Conservation (phyloP, 2,797 vertebrate species). For the Merluccius polli region DNA sequence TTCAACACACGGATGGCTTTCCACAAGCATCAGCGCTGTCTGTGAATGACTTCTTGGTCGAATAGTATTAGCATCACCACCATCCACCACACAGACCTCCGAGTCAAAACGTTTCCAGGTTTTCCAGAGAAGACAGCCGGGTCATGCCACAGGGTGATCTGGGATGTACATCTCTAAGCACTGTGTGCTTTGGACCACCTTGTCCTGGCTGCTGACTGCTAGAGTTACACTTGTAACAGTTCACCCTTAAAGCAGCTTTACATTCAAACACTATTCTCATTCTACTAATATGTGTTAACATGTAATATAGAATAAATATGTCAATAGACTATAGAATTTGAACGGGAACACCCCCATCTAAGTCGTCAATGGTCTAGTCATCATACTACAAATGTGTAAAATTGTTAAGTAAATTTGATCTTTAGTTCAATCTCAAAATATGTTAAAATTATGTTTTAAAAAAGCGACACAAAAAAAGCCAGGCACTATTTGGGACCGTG, state of each 20-base stretch:
- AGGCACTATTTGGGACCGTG: background rate
- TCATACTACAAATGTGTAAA: background rate
- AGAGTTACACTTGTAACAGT: background rate
- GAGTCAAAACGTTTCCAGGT: background rate
- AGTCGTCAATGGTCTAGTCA: too few species aligned
- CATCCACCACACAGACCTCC: background rate
- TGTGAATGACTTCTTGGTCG: background rate
- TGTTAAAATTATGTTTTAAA: background rate
- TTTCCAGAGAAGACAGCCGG: background rate
- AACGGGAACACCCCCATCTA: background rate
- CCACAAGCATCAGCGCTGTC: background rate
- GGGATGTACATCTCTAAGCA: too few species aligned
- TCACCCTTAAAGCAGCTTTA: background rate
- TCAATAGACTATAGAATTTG: background rate
- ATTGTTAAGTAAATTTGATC: background rate
- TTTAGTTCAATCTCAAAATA: background rate
- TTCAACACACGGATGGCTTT: background rate
- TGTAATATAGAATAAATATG: background rate
- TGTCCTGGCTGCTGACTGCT: background rate
- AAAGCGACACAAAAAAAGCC: too few species aligned
- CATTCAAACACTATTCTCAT: background rate
- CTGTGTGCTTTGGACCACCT: too few species aligned
- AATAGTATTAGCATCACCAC: background rate
- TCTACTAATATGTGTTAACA: background rate
- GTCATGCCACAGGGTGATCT: too few species aligned